Percentiles rank a stretch among this genome's conserved stretches.
Evolutionary conservation across 2,113 vertebrate genomes (phyloP).

Genomic region (Stigmatopora nigra): DNA sequence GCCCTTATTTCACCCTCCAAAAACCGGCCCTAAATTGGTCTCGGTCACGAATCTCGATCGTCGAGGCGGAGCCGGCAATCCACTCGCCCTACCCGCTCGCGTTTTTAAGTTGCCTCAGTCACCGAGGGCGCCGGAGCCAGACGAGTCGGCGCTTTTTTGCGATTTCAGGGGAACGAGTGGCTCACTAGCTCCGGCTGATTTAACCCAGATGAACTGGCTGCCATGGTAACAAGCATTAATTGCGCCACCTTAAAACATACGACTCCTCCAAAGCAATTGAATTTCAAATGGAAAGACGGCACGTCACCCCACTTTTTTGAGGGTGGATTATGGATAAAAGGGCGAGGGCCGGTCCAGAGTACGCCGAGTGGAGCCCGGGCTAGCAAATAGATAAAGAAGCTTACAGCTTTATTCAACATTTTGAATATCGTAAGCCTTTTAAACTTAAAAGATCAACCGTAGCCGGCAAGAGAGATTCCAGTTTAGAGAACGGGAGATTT

Average conservation of each 20-base stretch:
- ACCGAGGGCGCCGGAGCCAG: conserved; percentile 11
- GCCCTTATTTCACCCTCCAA: no score
- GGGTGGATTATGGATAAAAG: background rate
- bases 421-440: background rate
- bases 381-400: conserved; percentile 20
- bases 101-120: background rate
- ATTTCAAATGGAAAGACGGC: background rate
- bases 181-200: conserved; percentile 30
- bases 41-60: no score
- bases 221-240: conserved; percentile 51
- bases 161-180: conserved; percentile 33
- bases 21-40: no score
- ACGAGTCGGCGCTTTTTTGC: conserved; percentile 29
- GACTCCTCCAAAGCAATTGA: conserved; percentile 6
- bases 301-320: background rate
- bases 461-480: background rate
- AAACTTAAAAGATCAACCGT: background rate
- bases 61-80: background rate
- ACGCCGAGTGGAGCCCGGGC: background rate
- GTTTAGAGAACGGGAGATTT: background rate
- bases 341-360: background rate
- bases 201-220: conserved; percentile 35
- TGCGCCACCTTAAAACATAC: conserved; percentile 33
- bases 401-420: conserved; percentile 10
- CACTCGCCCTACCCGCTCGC: background rate